Evolutionary conservation across 2,113 vertebrate genomes (phyloP).

Genomic region (Petrocephalus microphthalmus): DNA sequence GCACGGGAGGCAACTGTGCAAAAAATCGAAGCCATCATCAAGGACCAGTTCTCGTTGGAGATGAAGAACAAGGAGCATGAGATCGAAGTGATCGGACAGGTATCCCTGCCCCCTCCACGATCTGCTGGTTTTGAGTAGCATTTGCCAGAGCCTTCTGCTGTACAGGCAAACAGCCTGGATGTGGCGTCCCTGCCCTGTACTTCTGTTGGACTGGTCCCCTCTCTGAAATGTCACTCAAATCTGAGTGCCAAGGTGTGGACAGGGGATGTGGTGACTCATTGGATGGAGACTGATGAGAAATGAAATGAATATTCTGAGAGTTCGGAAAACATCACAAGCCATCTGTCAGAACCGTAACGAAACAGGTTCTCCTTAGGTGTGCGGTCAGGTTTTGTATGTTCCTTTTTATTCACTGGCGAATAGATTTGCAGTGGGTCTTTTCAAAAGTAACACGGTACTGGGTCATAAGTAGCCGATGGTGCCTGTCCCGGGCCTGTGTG

Average conservation of each 20-base stretch:
- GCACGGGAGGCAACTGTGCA: slow-evolving; percentile 88
- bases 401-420: not conserved
- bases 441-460: not conserved
- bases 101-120: slow-evolving; percentile 43
- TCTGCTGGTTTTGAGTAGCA: not conserved
- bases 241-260: not conserved
- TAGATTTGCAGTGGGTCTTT: not conserved
- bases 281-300: not conserved
- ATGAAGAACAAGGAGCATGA: slow-evolving; percentile 99
- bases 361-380: not conserved
- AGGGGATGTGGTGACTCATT: not conserved
- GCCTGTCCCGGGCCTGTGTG: not conserved
- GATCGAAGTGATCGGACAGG: slow-evolving; percentile 96
- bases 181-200: not conserved
- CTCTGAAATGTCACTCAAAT: not conserved
- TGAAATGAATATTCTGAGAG: not conserved
- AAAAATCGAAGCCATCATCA: slow-evolving; percentile 94
- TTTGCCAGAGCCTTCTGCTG: not conserved
- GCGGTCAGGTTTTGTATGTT: not conserved
- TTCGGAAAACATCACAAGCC: not conserved
- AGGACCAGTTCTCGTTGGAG: slow-evolving; percentile 89
- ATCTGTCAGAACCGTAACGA: not conserved
- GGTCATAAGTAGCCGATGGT: not conserved
- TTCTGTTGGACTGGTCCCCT: not conserved
- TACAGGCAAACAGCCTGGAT: not conserved